Base-by-base conservation (phyloP, 2,888 invertebrate genomes). In the Hemaris fuciformis region DNA sequence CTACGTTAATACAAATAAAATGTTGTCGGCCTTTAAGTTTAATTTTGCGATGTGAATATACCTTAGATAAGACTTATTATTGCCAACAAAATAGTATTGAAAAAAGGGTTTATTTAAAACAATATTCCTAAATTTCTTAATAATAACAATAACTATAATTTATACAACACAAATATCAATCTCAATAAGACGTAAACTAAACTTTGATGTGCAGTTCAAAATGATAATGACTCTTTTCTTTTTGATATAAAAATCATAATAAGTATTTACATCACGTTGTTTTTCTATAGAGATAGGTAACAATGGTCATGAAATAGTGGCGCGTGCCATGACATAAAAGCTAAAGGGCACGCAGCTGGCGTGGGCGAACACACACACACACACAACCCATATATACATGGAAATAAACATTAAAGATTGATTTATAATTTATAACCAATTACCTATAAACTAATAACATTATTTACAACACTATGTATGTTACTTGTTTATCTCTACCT, bases 311-410 rank as follows among this genome's bases (percentile, higher is more conserved):
- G 73, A 77, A 71, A 75, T 58, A 70, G 75, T 80, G 88, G 88
- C 91, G 88, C 91, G 91, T 89, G 90, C 90, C 88, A 70, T 58
- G 66, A 70, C 69, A 89, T 85, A 88, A 88, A 83, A 81, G 83
- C 72, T 71, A 77, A 81, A 80, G 75, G 79, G 77, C 76, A 68
- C 67, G 84, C 91, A 90, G 90, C 89, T 89, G 89, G 83, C 86
- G 88, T 87, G 80, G 88, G 87, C 73, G 88, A 73, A 69, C 70
- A 57, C 74, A 75, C 75, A 70, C 81, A 76, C 10, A 61, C 31
- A 61, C 57, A 63, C 57, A 60, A 41, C 25, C 59, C 58, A 57
- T 60, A 57, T 41, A 57, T 53, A 56, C 27, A 25, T 20, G 4
- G 15, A 56, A 18, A 60, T 18, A 42, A 27, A 25, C 10, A 23